Percentiles rank a stretch among this genome's conserved stretches.
These are phyloP conservation scores for Petrocephalus microphthalmus DNA, from an alignment of 2,113 vertebrate genomes.

Conservation along the genomic window DNA sequence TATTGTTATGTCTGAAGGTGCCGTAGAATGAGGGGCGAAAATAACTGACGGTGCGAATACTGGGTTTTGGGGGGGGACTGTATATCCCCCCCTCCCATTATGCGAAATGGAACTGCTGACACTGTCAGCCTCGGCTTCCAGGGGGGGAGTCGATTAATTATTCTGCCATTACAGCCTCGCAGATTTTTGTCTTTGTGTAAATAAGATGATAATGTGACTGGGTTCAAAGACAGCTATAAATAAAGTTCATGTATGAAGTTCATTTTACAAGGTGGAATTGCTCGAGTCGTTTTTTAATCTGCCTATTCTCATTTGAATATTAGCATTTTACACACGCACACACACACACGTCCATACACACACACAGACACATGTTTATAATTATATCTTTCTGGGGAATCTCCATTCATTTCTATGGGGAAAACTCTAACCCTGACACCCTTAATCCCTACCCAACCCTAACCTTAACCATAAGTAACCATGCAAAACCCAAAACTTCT, in stretches of 20 bases:
- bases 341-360: not conserved
- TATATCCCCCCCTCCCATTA: not conserved
- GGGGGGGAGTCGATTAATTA: conserved; percentile 12
- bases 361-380: not conserved
- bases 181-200: not conserved
- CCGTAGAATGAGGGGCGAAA: not conserved
- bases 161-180: not conserved
- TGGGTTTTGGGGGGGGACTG: conserved; percentile 16
- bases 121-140: not conserved
- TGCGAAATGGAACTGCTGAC: conserved; percentile 15
- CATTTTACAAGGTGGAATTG: not conserved
- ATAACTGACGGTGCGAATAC: not conserved
- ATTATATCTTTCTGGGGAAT: no score
- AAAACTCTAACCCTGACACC: no score
- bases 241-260: not conserved
- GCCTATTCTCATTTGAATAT: not conserved
- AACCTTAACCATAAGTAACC: no score
- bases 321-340: not conserved
- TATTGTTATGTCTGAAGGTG: conserved; percentile 39
- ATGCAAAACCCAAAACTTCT: not conserved
- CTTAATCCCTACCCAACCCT: no score
- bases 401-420: no score
- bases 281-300: not conserved
- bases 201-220: not conserved
- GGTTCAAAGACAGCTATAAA: not conserved